Base-by-base conservation (phyloP, 2,888 invertebrate species). In the Zhengitettix transpicula region DNA sequence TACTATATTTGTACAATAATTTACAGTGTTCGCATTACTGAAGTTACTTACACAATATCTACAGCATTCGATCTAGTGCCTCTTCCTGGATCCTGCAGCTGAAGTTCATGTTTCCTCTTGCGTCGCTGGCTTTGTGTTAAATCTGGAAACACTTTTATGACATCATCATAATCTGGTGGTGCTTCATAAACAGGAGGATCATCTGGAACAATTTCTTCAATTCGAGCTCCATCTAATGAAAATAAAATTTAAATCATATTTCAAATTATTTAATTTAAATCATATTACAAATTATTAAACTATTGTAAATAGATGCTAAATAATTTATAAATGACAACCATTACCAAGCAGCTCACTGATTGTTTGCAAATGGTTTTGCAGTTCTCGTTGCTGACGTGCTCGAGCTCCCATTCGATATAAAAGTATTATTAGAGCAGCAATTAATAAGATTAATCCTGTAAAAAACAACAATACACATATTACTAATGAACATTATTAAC, bases 81-180 rank as follows among this genome's bases (percentile, higher is more conserved):
- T 1, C 58, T 53, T 28, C 53, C 44, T n/a, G 52, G 16, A 17
- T 52, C 51, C 16, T 54, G 53, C 16, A 55, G 58, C 28, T 58
- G 28, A 9, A 42, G 44, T 51, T 52, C n/a, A 16, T 57, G 47
- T n/a, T 52, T 60, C 10, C 54, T 60, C 41, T 56, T 59, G n/a
- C 59, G 53, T 51, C 58, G 59, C 55, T 47, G 52, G 52, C 54
- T 55, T 42, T n/a, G 47, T 56, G 28, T 42, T 17, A 59, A 44
- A 42, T 58, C 61, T 52, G 55, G n/a, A 57, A 62, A 62, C 1
- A 63, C 68, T 67, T 81, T 81, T 42, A 81, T 77, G n/a, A 84
- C 78, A 62, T 85, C 84, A 61, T 83, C 82, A 67, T 86, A 86
- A 62, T 83, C 81, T 0, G 85, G 85, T 0, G 85, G 85, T 1